Conservation (phyloP, 2,888 invertebrate genomes). For the Ethmia dodecea region DNA sequence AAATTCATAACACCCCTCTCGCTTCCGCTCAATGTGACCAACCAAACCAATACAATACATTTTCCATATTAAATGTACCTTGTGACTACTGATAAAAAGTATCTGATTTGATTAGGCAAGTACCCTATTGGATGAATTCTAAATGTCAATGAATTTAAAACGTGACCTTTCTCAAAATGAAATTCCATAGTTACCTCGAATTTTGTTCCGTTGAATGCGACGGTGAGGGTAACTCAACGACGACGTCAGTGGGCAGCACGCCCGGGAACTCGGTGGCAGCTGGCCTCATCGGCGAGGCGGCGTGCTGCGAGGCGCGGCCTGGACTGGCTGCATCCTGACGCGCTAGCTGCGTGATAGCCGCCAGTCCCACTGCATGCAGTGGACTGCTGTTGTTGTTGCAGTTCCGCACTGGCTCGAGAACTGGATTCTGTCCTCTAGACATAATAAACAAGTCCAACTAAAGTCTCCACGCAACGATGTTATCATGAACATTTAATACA, state of each 20-base stretch:
- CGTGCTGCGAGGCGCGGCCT: slow-evolving; percentile 42
- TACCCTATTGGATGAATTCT: too few relatives aligned
- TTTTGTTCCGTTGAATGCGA: slow-evolving; percentile 38
- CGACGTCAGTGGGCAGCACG: slow-evolving; percentile 69
- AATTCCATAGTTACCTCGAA: slow-evolving; percentile 36
- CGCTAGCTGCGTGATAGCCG: slow-evolving; percentile 87
- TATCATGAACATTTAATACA: too few relatives aligned
- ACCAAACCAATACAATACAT: slow-evolving; percentile 1
- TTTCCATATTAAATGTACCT: background rate
- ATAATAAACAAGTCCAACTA: too few relatives aligned
- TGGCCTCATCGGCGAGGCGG: slow-evolving; percentile 32
- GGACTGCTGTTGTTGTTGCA: slow-evolving; percentile 79
- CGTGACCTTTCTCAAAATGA: too few relatives aligned
- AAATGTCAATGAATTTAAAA: too few relatives aligned
- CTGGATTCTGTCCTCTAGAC: slow-evolving; percentile 51
- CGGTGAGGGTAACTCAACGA: slow-evolving; percentile 65
- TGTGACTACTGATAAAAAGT: too few relatives aligned
- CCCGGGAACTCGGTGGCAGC: slow-evolving; percentile 60
- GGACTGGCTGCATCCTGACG: slow-evolving; percentile 67
- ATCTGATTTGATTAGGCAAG: too few relatives aligned
- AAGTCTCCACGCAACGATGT: too few relatives aligned
- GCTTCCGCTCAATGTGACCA: too few relatives aligned
- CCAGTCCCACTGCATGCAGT: slow-evolving; percentile 84
- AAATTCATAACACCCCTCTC: too few relatives aligned
- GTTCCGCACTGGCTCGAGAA: slow-evolving; percentile 66